phyloP scores from a whole-genome alignment of 2,888 invertebrate genomes.

The Coleophora flavipennella region DNA sequence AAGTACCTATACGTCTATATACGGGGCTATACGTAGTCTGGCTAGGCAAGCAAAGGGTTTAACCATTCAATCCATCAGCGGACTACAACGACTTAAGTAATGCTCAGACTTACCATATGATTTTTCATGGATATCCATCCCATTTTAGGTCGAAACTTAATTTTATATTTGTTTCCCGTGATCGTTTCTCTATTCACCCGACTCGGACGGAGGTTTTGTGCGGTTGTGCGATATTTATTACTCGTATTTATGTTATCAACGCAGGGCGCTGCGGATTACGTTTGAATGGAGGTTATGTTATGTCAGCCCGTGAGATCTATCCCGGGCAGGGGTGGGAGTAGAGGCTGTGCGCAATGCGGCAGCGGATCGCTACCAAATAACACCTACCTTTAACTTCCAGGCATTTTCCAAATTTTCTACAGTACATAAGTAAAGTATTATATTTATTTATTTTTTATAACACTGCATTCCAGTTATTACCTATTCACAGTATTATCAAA shows the following conservation, averaged over 20 bases:
- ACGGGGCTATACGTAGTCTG: no score
- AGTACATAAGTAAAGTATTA: no score
- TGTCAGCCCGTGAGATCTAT: slow-evolving; percentile 53
- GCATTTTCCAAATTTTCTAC: no score
- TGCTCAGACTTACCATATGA: slow-evolving; percentile 53
- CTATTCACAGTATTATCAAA: no score
- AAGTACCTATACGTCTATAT: no score
- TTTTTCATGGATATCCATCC: slow-evolving; percentile 70
- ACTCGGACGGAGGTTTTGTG: slow-evolving; percentile 19
- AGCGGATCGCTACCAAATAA: slow-evolving; percentile 28
- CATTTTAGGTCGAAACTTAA: slow-evolving; percentile 53
- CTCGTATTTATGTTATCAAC: slow-evolving; percentile 11
- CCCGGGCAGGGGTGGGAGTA: slow-evolving; percentile 54
- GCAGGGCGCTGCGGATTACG: slow-evolving; percentile 19
- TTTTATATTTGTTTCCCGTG: slow-evolving; percentile 49
- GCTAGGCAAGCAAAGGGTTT: no score
- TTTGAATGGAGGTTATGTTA: slow-evolving; percentile 48
- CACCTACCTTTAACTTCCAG: no score
- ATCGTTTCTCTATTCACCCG: slow-evolving; percentile 20
- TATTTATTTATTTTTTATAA: no score
- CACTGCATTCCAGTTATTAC: no score
- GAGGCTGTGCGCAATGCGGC: slow-evolving; percentile 72
- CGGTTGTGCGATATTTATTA: slow-evolving; percentile 13
- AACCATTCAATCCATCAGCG: no score
- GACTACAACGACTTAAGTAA: background rate